Percentiles rank a stretch among this genome's conserved stretches.
phyloP scores from a whole-genome alignment of 2,888 invertebrate species.

The Eurytoma adleriae region DNA sequence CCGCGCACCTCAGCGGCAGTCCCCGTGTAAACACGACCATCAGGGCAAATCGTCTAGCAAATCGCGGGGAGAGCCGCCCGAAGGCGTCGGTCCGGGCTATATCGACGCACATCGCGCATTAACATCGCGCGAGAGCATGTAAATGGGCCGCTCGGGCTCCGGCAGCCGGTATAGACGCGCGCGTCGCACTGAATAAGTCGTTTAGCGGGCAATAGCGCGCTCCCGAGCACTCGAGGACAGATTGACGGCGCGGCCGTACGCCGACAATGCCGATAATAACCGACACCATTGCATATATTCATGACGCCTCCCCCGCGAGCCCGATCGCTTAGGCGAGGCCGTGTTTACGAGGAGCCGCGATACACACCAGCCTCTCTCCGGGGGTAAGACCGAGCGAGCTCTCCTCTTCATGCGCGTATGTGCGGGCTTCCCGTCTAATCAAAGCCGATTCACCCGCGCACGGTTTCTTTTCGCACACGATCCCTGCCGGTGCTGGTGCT shows the following conservation, averaged over 20 bases:
- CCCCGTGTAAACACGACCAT: neutral
- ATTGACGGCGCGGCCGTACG: neutral
- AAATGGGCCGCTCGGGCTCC: constrained; percentile 27
- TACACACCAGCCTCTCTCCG: neutral
- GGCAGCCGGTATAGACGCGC: neutral
- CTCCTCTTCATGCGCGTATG: neutral
- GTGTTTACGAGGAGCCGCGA: neutral
- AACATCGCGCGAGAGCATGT: constrained; percentile 25
- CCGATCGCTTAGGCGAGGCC: neutral
- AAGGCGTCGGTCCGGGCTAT: neutral
- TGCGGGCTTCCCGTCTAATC: constrained; percentile 2
- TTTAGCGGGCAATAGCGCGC: constrained; percentile 38
- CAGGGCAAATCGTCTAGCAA: neutral
- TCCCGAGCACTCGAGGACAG: constrained; percentile 35
- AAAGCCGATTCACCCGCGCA: constrained; percentile 13
- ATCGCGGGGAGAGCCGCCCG: neutral
- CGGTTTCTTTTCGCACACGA: neutral
- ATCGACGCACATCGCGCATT: constrained; percentile 19
- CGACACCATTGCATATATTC: constrained; percentile 44
- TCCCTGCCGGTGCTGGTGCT: neutral
- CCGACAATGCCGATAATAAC: constrained; percentile 50
- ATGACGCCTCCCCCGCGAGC: constrained; percentile 7
- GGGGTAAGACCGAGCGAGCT: neutral
- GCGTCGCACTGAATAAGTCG: constrained; percentile 43
- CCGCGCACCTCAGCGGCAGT: neutral